Conservation (phyloP, 2,888 invertebrate species). For the Exephanes ischioxanthus region DNA sequence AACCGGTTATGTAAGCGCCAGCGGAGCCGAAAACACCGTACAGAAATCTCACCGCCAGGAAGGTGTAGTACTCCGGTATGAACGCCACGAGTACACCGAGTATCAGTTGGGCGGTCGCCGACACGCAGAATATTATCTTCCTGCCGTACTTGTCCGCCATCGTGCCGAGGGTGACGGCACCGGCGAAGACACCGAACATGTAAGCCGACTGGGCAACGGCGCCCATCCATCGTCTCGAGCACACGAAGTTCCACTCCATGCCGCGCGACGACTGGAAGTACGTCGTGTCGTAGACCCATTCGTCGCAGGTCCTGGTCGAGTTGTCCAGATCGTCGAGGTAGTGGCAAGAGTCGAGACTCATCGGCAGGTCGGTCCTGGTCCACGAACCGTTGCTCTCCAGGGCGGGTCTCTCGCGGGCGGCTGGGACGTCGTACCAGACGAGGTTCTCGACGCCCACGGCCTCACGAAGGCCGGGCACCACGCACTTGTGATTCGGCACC, state of each 20-base stretch:
- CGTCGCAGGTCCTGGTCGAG: slow-evolving; percentile 84
- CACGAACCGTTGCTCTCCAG: slow-evolving; percentile 36
- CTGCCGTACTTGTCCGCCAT: slow-evolving; percentile 93
- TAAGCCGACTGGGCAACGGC: slow-evolving; percentile 91
- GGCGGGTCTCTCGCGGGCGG: slow-evolving; percentile 4
- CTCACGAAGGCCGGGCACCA: slow-evolving; percentile 69
- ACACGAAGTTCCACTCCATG: slow-evolving; percentile 94
- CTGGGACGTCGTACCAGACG: slow-evolving; percentile 61
- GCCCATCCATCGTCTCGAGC: slow-evolving; percentile 92
- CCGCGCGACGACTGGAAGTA: slow-evolving; percentile 91
- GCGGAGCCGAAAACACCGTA: slow-evolving; percentile 94
- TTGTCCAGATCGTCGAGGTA: slow-evolving; percentile 83
- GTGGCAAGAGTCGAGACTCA: slow-evolving; percentile 87
- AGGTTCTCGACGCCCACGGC: slow-evolving; percentile 54
- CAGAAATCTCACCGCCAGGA: slow-evolving; percentile 89
- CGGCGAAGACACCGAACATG: slow-evolving; percentile 94
- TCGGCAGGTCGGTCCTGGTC: slow-evolving; percentile 21
- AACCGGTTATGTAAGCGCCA: slow-evolving; percentile 89
- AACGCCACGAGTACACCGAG: slow-evolving; percentile 90
- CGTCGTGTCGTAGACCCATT: slow-evolving; percentile 91
- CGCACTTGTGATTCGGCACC: slow-evolving; percentile 89
- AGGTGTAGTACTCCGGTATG: slow-evolving; percentile 91
- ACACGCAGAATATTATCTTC: slow-evolving; percentile 92
- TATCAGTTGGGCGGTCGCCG: slow-evolving; percentile 90
- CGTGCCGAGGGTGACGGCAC: slow-evolving; percentile 91